A percentile compares a stretch with the other conserved stretches of the same genome.
Conservation (phyloP, 2,797 vertebrate species). For the Sebastiscus albofasciatus region DNA sequence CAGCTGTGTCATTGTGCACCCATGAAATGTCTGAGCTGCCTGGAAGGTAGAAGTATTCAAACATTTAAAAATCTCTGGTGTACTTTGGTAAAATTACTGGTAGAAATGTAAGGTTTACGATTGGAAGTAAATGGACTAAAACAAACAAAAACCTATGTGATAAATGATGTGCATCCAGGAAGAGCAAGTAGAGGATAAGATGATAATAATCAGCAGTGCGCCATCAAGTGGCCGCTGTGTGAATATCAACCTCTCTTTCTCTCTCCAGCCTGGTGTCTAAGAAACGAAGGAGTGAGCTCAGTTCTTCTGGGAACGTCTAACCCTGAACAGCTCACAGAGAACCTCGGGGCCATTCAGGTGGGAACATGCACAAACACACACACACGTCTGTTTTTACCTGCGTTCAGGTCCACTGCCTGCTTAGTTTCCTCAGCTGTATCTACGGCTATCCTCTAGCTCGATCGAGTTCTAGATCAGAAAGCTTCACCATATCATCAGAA, state of each 20-base stretch:
- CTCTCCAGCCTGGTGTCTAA: constrained; percentile 93
- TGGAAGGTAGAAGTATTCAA: neutral
- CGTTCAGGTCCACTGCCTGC: neutral
- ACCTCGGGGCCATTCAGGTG: constrained; percentile 98
- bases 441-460: neutral
- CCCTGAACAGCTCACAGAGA: constrained; percentile 96
- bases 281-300: constrained; percentile 98
- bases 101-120: neutral
- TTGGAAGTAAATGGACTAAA: neutral
- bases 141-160: neutral
- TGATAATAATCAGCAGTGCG: constrained; percentile 7
- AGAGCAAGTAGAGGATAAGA: neutral
- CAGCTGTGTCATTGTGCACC: neutral
- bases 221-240: constrained; percentile 34
- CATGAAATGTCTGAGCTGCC: neutral
- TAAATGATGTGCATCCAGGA: neutral
- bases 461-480: neutral
- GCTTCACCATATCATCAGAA: neutral
- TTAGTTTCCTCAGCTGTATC: neutral
- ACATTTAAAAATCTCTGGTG: neutral
- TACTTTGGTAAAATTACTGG: neutral
- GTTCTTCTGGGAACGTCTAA: constrained; percentile 96
- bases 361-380: constrained; percentile 28
- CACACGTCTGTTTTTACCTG: neutral
- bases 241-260: constrained; percentile 15